phyloP scores from a whole-genome alignment of 2,888 invertebrate genomes.

The Drosophila sordidula region DNA sequence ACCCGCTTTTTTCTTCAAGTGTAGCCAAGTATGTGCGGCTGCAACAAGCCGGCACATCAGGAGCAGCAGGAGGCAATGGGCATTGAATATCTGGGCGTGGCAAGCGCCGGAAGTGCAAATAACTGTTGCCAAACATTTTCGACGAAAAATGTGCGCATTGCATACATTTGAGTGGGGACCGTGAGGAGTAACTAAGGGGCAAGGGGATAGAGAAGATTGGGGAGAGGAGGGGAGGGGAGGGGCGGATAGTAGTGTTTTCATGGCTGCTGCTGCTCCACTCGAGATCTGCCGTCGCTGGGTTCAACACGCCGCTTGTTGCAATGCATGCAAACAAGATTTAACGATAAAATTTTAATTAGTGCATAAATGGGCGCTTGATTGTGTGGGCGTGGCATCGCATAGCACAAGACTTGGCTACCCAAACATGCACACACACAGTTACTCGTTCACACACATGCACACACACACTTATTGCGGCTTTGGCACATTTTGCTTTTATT shows the following conservation, averaged over 20 bases:
- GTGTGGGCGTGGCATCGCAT: conserved; percentile 72
- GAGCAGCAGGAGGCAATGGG: conserved; percentile 1
- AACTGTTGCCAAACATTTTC: conserved; percentile 78
- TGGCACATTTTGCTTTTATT: conserved; percentile 70
- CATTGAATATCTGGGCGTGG: conserved; percentile 23
- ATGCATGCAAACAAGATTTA: conserved; percentile 81
- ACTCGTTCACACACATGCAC: conserved; percentile 10
- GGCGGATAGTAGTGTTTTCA: neutral
- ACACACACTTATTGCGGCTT: conserved; percentile 65
- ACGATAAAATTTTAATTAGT: conserved; percentile 81
- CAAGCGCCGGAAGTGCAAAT: conserved; percentile 70
- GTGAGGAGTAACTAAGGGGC: neutral
- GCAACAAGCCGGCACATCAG: neutral
- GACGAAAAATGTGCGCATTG: conserved; percentile 72
- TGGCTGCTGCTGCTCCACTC: conserved; percentile 18
- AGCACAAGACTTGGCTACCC: conserved; percentile 48
- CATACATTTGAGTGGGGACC: conserved; percentile 47
- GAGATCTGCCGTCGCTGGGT: conserved; percentile 28
- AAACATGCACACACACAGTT: conserved; percentile 8
- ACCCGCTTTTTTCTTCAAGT: neutral
- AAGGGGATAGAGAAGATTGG: neutral
- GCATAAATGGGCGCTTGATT: conserved; percentile 80
- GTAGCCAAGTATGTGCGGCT: conserved; percentile 22
- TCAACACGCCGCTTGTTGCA: conserved; percentile 65
- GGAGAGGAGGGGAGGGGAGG: neutral